These are phyloP conservation scores for Heloderma charlesbogerti DNA, from an alignment of 2,113 vertebrate genomes.

Conservation along the genomic window DNA sequence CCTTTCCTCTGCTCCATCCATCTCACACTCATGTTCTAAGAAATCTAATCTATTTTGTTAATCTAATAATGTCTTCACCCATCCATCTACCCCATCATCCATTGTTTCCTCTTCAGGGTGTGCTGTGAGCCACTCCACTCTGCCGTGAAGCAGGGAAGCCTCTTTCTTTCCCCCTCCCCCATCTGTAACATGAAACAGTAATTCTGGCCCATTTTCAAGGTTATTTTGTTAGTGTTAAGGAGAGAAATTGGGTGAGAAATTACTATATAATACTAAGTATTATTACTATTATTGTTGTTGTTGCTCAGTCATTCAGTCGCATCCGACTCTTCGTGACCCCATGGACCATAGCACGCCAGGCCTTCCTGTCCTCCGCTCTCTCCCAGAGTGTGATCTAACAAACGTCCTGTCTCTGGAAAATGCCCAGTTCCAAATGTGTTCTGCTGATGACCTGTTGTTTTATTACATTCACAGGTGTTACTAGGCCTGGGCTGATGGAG, in stretches of 20 bases:
- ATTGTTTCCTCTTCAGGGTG: neutral
- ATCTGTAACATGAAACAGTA: neutral
- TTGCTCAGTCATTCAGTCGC: too few species aligned
- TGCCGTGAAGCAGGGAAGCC: neutral
- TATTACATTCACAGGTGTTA: neutral
- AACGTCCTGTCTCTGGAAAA: neutral
- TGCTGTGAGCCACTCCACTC: too few species aligned
- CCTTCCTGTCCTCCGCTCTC: too few species aligned
- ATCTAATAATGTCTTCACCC: neutral
- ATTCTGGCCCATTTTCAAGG: neutral
- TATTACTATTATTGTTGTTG: neutral
- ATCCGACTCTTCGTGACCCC: too few species aligned
- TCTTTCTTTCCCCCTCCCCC: neutral
- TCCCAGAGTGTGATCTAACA: too few species aligned
- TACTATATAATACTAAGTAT: conserved; percentile 9
- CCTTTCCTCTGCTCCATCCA: neutral
- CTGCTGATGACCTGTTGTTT: too few species aligned
- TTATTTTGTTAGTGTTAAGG: neutral
- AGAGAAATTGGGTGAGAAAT: neutral
- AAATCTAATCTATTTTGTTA: neutral
- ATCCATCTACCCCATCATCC: neutral
- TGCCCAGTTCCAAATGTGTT: neutral
- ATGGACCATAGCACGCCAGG: too few species aligned
- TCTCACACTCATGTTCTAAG: neutral
- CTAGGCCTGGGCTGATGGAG: too few species aligned